Evolutionary conservation across 2,888 invertebrate species (phyloP).

Genomic region (Dryobotodes eremita): DNA sequence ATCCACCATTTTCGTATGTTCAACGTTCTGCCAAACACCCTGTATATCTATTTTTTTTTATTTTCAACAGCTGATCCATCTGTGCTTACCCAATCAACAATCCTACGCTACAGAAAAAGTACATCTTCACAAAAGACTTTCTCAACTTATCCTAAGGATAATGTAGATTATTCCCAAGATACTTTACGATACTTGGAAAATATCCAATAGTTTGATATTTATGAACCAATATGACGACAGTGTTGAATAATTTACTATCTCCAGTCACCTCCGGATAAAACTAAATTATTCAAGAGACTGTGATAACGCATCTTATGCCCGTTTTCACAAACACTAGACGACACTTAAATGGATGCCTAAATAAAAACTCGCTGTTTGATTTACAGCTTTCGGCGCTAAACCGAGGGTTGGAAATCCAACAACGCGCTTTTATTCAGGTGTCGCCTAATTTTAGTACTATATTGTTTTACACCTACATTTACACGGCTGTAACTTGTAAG

Average conservation of each 20-base stretch:
- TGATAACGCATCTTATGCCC: slow-evolving; percentile 11
- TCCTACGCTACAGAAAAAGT: too few relatives aligned
- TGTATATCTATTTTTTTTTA: too few relatives aligned
- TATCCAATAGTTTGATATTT: slow-evolving; percentile 45
- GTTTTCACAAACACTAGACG: neutral
- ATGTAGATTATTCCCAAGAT: neutral
- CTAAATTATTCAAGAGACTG: slow-evolving; percentile 46
- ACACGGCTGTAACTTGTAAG: slow-evolving; percentile 24
- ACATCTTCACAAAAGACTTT: neutral
- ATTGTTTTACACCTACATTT: slow-evolving; percentile 27
- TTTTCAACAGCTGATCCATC: too few relatives aligned
- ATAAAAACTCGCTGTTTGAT: neutral
- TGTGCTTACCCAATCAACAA: too few relatives aligned
- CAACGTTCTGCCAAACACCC: too few relatives aligned
- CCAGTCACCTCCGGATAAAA: slow-evolving; percentile 31
- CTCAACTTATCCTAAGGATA: neutral
- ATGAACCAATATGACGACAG: slow-evolving; percentile 18
- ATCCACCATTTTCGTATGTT: too few relatives aligned
- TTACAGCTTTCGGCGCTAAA: neutral
- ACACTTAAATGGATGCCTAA: neutral
- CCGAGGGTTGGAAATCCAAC: neutral
- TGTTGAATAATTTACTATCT: slow-evolving; percentile 52
- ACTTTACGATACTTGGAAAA: slow-evolving; percentile 21
- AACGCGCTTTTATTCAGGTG: neutral
- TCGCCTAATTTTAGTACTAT: too few relatives aligned